Evolutionary conservation across 2,888 invertebrate genomes (phyloP).

Genomic region (Mechanitis messenoides): DNA sequence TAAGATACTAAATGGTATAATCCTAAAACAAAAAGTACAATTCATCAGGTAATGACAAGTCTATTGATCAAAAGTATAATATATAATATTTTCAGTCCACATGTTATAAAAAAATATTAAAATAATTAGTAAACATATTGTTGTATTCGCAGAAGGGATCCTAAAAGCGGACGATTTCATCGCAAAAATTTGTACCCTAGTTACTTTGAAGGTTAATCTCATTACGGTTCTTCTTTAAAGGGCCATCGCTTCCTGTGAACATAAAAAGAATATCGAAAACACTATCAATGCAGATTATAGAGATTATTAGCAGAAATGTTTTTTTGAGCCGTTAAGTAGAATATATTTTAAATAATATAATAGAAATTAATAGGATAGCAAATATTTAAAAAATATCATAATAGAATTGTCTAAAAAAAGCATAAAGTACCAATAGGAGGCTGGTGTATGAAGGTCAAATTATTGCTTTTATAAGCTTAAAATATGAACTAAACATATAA

Average conservation of each 20-base stretch:
- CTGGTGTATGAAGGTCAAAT: no score
- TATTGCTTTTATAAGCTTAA: no score
- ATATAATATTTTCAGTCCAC: no score
- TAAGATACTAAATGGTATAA: no score
- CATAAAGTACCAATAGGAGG: no score
- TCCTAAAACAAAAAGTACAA: no score
- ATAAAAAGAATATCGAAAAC: constrained; percentile 44
- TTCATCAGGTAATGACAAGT: no score
- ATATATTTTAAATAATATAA: background rate
- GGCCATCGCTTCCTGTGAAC: constrained; percentile 31
- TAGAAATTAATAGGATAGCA: no score
- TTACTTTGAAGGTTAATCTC: constrained; percentile 31
- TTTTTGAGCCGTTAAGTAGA: background rate
- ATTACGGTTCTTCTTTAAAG: constrained; percentile 26
- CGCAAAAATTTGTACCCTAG: constrained; percentile 29
- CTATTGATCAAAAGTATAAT: no score
- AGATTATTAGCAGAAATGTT: constrained; percentile 6
- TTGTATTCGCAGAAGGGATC: constrained; percentile 6
- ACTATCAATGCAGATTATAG: constrained; percentile 48
- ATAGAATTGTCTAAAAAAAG: no score
- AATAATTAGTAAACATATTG: background rate
- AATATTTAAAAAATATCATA: no score
- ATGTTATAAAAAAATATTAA: background rate
- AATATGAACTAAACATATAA: no score
- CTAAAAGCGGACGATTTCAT: constrained; percentile 22